Evolutionary conservation across 2,113 vertebrate genomes (phyloP), one percentile per base, ranked within the genome.

Genomic region (Trogon melanurus): DNA sequence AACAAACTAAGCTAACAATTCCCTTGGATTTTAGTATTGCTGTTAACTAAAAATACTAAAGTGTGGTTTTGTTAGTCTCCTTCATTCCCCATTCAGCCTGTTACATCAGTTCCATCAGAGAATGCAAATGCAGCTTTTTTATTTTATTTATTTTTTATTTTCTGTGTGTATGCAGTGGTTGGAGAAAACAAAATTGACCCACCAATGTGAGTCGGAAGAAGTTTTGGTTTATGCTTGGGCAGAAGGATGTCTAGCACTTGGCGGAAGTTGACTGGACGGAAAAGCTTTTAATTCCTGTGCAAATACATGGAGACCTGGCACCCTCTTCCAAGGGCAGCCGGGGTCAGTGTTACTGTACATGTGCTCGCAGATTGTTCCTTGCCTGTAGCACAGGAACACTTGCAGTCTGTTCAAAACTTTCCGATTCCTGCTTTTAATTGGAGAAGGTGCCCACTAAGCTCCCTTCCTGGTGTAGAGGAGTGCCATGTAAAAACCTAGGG

Each of bases 261-360:
- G 22, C 79, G 82, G 67, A 70, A 50, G n/a, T 51, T 70, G 75
- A 54, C 51, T 72, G 14, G 36, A 79, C 54, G 66, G 82, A 79
- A 73, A 54, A 83, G 41, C n/a, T 89, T 95, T 84, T 51, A 65
- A 61, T 81, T 86, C 60, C 25, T 18, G 13, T 41, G 27, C 18
- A 41, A 81, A 71, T 70, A 50, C 34, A 6, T 18, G 36, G 54
- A 79, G 66, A 88, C 56, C 85, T 94, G 85, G 82, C 60, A 83
- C 67, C 75, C 0, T 0, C 47, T 80, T 65, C 36, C 2, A 7
- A 90, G 91, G 79, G 94, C 75, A 78, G 75, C 83, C 83, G 88
- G 69, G 88, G 83, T 92, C 94, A 74, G 62, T 36, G 82, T 76
- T 94, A 76, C 54, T 36, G 58, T 75, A 70, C 66, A 70, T n/a